A percentile compares a stretch with the other conserved stretches of the same genome.
phyloP scores from a whole-genome alignment of 2,888 invertebrate species.

The Cerastis leucographa region DNA sequence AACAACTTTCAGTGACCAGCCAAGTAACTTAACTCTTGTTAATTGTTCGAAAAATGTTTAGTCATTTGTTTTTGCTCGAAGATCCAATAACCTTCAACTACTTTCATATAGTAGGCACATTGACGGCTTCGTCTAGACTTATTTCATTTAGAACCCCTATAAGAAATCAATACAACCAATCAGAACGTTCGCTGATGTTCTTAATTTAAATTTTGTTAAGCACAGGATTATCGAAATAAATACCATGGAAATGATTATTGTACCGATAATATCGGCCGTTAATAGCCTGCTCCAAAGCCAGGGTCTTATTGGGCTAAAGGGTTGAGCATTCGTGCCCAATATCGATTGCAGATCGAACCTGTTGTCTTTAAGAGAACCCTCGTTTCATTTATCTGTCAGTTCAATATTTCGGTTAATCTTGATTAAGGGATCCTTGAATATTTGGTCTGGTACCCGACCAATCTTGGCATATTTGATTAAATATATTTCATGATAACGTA shows the following conservation, averaged over 20 bases:
- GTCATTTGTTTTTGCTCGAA: slow-evolving; percentile 34
- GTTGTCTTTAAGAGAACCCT: slow-evolving; percentile 76
- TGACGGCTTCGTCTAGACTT: slow-evolving; percentile 46
- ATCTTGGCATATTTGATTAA: slow-evolving; percentile 50
- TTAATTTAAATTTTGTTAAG: slow-evolving; percentile 43
- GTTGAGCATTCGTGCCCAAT: slow-evolving; percentile 71
- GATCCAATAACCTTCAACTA: slow-evolving; percentile 19
- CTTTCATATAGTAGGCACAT: not conserved
- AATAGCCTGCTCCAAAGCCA: slow-evolving; percentile 70
- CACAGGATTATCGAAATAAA: slow-evolving; percentile 56
- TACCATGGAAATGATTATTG: slow-evolving; percentile 67
- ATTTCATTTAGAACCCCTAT: slow-evolving; percentile 6
- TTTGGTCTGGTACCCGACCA: slow-evolving; percentile 52
- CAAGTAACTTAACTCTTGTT: slow-evolving; percentile 31
- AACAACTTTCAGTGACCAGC: slow-evolving; percentile 18
- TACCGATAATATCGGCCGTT: slow-evolving; percentile 66
- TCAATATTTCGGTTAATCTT: slow-evolving; percentile 75
- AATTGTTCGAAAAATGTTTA: slow-evolving; percentile 33
- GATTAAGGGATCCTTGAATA: slow-evolving; percentile 67
- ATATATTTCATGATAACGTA: slow-evolving; percentile 43
- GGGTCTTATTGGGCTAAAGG: slow-evolving; percentile 72
- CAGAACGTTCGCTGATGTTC: slow-evolving; percentile 14
- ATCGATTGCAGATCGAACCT: slow-evolving; percentile 76
- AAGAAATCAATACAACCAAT: slow-evolving; percentile 39
- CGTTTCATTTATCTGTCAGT: slow-evolving; percentile 77